Conservation (phyloP, 1,140 invertebrate species). For the Argopecten irradians region DNA sequence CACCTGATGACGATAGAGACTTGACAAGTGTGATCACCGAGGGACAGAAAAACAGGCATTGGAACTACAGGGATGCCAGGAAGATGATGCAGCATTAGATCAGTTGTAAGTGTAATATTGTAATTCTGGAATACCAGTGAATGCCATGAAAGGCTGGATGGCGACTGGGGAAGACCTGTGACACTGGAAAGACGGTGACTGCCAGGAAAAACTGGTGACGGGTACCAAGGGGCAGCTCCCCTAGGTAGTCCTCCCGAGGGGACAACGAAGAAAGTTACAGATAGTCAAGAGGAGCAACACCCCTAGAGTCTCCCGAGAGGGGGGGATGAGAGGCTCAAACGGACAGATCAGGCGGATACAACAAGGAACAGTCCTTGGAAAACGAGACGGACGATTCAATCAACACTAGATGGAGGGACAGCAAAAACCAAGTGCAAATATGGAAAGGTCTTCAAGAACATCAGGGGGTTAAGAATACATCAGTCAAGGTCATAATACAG, state of each 20-base stretch:
- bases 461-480: slow-evolving; percentile 28
- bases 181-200: slow-evolving; percentile 38
- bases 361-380: slow-evolving; percentile 24
- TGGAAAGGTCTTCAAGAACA: slow-evolving; percentile 38
- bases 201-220: slow-evolving; percentile 31
- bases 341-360: not conserved
- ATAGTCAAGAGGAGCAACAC: slow-evolving; percentile 18
- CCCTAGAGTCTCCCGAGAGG: slow-evolving; percentile 41
- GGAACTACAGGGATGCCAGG: not conserved
- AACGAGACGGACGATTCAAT: slow-evolving; percentile 32
- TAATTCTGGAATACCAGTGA: slow-evolving; percentile 29
- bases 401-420: slow-evolving; percentile 36
- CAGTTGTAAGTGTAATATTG: not conserved
- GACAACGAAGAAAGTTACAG: slow-evolving; percentile 27
- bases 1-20: too few species aligned
- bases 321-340: slow-evolving; percentile 11
- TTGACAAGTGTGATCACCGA: not conserved
- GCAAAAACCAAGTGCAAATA: slow-evolving; percentile 27
- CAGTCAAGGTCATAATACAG: slow-evolving; percentile 31
- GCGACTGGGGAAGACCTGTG: slow-evolving; percentile 39
- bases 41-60: too few species aligned
- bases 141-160: slow-evolving; percentile 31
- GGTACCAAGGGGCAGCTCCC: slow-evolving; percentile 27
- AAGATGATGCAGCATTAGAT: not conserved
- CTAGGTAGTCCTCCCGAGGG: slow-evolving; percentile 25